Evolutionary conservation across 2,113 vertebrate species (phyloP).

Genomic region (Cyprinus carpio): DNA sequence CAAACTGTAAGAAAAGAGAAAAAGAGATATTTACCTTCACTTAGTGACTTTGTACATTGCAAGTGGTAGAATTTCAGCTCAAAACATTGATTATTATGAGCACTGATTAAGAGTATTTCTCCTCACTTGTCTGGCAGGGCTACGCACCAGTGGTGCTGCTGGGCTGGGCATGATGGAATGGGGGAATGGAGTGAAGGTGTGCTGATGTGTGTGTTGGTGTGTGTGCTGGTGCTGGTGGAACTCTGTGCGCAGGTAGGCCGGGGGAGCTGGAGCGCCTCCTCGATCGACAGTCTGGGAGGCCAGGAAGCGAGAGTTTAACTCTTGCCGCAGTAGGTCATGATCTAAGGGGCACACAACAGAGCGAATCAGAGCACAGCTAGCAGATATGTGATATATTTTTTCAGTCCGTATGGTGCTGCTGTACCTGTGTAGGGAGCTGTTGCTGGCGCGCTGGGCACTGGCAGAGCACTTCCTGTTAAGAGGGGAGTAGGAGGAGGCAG

Average conservation of each 20-base stretch:
- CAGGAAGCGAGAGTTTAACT: constrained; percentile 79
- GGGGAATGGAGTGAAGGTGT: constrained; percentile 79
- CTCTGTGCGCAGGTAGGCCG: constrained; percentile 41
- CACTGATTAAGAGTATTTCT: background rate
- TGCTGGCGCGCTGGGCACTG: constrained; percentile 42
- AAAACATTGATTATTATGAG: background rate
- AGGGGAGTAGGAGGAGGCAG: constrained; percentile 47
- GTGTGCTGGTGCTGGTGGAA: constrained; percentile 75
- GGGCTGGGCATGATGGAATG: constrained; percentile 62
- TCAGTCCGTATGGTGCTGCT: background rate
- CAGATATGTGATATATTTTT: background rate
- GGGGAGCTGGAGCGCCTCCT: constrained; percentile 55
- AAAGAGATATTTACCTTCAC: constrained; percentile 41
- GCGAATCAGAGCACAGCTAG: background rate
- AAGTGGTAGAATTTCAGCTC: background rate
- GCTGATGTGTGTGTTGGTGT: constrained; percentile 77
- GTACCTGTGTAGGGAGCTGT: constrained; percentile 50
- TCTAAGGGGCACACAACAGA: constrained; percentile 59
- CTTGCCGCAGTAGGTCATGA: constrained; percentile 78
- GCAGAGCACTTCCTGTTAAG: constrained; percentile 45
- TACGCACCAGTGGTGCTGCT: constrained; percentile 67
- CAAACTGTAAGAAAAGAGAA: constrained; percentile 69
- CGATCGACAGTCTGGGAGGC: constrained; percentile 70
- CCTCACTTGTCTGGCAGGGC: constrained; percentile 60
- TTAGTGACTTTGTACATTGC: background rate